Evolutionary conservation across 2,797 vertebrate species (phyloP).

Genomic region (Parotocinclus haroldoi): DNA sequence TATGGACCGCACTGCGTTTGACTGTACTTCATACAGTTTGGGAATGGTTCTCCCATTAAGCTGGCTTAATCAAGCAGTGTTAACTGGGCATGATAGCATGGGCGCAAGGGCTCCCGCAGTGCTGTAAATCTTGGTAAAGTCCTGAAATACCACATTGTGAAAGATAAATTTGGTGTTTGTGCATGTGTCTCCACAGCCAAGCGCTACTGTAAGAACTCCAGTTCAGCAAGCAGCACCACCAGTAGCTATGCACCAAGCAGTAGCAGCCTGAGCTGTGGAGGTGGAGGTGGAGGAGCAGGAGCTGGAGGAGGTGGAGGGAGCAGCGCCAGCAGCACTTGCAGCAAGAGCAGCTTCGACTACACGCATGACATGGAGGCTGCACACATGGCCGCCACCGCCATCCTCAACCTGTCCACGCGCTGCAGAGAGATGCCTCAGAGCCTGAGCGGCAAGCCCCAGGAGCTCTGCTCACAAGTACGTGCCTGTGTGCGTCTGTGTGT

Average conservation of each 20-base stretch:
- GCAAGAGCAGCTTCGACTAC: conserved; percentile 99
- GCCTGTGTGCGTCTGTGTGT: background rate
- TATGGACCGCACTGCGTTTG: too few relatives aligned
- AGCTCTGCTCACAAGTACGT: conserved; percentile 88
- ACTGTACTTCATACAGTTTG: too few relatives aligned
- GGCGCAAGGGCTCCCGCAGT: too few relatives aligned
- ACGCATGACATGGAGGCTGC: conserved; percentile 96
- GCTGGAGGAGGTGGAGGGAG: conserved; percentile 82
- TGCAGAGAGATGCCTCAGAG: conserved; percentile 96
- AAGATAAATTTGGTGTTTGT: too few relatives aligned
- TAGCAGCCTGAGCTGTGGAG: conserved; percentile 90
- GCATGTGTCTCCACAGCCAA: conserved; percentile 74
- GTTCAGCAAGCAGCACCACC: conserved; percentile 95
- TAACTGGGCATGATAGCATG: too few relatives aligned
- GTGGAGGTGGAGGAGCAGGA: conserved; percentile 71
- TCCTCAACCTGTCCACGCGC: conserved; percentile 96
- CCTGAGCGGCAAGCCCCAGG: conserved; percentile 89
- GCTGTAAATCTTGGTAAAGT: too few relatives aligned
- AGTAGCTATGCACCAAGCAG: conserved; percentile 98
- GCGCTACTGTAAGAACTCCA: conserved; percentile 96
- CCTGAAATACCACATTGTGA: too few relatives aligned
- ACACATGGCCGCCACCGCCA: conserved; percentile 96
- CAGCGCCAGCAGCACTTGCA: conserved; percentile 98
- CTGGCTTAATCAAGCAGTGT: too few relatives aligned
- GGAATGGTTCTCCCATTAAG: too few relatives aligned